Evolutionary conservation across 2,797 vertebrate genomes (phyloP), one percentile per base, ranked within the genome.

Genomic region (Sternarchorhynchus goeldii): DNA sequence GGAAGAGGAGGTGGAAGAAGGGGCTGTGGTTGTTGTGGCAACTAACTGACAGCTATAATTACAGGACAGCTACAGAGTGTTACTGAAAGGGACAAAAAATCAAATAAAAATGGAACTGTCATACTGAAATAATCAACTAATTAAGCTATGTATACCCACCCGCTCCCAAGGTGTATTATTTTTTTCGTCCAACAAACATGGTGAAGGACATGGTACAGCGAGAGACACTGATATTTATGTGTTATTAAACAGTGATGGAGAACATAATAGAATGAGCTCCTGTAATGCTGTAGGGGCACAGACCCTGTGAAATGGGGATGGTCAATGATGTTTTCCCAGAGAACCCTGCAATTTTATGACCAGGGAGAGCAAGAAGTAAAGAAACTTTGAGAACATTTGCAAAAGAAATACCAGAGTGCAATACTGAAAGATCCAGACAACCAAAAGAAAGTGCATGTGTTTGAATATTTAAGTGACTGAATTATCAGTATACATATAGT

Each of bases 401-500:
- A 59, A 59, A 34, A 73, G 53, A 74, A 71, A 73, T n/a, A 17
- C 17, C 78, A 82, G 65, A 87, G 79, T 82, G 89, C 90, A 91
- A 90, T 90, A 90, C 84, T 81, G 86, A 81, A 73, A 81, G 76
- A 88, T 79, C 76, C 82, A 85, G 77, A 84, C 80, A 88, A 91
- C 87, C 89, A 89, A 90, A 89, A 87, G 82, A 90, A 89, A 84
- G 86, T 91, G 92, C 92, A 92, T 93, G 91, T 87, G 82, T 89
- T 89, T 81, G 88, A 90, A 80, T 80, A 80, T 83, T 80, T 81
- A 89, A 88, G 85, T 86, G 87, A 89, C 88, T 84, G 85, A 90
- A 87, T 86, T 84, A 86, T 78, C 87, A 89, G 84, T 92, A 90
- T 91, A 90, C 86, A 81, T 87, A 87, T 87, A 90, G 86, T 91